Conservation (phyloP, 2,113 vertebrate genomes). For the Gallinago jamesoni region DNA sequence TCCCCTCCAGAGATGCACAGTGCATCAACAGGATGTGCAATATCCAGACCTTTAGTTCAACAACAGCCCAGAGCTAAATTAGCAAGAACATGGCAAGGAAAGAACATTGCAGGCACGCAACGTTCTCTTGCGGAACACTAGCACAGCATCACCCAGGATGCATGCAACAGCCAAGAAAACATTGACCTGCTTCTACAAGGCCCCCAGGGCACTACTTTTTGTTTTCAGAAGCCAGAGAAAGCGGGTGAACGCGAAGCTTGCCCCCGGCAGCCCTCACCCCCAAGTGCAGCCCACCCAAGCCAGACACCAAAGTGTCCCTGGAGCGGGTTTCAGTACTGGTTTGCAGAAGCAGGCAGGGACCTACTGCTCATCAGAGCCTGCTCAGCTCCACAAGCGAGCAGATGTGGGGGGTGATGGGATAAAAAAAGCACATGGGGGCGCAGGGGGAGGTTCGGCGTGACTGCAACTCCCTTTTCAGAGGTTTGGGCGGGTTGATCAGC, state of each 20-base stretch:
- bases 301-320: neutral
- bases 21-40: neutral
- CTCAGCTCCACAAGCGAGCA: slow-evolving; percentile 30
- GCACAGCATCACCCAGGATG: rapidly evolving
- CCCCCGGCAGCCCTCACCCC: neutral
- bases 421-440: slow-evolving; percentile 65
- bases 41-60: neutral
- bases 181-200: rapidly evolving
- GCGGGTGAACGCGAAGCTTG: rapidly evolving
- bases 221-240: neutral
- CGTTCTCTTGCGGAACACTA: neutral
- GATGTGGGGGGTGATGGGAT: slow-evolving; percentile 53
- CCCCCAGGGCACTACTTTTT: neutral
- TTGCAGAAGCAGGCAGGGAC: slow-evolving; percentile 16
- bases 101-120: rapidly evolving
- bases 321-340: neutral
- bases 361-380: neutral
- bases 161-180: neutral
- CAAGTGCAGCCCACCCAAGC: neutral
- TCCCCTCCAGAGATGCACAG: neutral
- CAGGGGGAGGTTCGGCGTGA: slow-evolving; percentile 62
- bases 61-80: neutral
- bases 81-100: neutral
- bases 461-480: slow-evolving; percentile 61
- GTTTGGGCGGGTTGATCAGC: slow-evolving; percentile 62